Conservation (phyloP, 2,888 invertebrate genomes). For the Drosophila nr. perissopoda region DNA sequence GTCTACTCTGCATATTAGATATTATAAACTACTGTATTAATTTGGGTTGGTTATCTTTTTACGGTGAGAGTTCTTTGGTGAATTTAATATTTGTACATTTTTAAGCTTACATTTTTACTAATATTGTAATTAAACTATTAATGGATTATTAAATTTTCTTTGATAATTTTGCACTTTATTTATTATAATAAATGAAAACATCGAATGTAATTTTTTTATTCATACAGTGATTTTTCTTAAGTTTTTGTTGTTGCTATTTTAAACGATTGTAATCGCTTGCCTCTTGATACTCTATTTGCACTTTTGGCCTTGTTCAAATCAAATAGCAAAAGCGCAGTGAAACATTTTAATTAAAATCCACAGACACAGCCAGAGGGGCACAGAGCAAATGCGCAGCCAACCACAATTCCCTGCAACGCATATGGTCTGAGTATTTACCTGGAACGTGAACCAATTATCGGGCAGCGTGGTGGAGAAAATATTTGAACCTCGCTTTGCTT, state of each 20-base stretch:
- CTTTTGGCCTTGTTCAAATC: conserved; percentile 57
- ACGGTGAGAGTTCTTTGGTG: background rate
- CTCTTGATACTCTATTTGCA: conserved; percentile 51
- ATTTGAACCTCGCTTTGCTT: conserved; percentile 29
- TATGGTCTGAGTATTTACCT: conserved; percentile 75
- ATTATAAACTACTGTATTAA: background rate
- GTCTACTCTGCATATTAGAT: background rate
- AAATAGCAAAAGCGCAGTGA: conserved; percentile 48
- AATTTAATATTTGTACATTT: background rate
- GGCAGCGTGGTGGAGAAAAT: conserved; percentile 28
- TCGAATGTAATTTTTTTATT: background rate
- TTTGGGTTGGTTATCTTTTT: background rate
- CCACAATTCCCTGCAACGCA: conserved; percentile 39
- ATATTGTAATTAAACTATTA: background rate
- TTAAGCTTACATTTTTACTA: background rate
- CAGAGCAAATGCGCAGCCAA: conserved; percentile 14
- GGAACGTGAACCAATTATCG: conserved; percentile 80
- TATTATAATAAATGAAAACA: background rate
- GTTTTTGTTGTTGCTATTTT: background rate
- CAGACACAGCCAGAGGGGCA: conserved; percentile 46
- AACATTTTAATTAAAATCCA: conserved; percentile 64
- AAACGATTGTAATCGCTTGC: background rate
- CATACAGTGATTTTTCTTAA: background rate
- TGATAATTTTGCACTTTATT: too few relatives aligned
- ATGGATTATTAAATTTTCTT: too few relatives aligned